A percentile compares a stretch with the other conserved stretches of the same genome.
Evolutionary conservation across 2,113 vertebrate species (phyloP).

Genomic region (Dendrocopos noguchii): DNA sequence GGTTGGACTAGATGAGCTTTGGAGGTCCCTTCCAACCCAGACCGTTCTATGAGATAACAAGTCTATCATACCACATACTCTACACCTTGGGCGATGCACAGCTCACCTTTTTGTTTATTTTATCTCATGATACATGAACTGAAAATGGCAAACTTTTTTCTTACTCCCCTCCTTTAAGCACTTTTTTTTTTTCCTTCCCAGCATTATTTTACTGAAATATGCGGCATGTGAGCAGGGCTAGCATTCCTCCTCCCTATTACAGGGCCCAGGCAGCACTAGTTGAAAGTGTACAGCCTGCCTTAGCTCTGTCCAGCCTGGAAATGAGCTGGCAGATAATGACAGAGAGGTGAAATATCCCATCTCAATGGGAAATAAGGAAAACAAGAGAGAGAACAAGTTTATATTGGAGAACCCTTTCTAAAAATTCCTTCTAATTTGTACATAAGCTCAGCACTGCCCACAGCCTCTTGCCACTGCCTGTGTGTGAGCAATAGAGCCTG

Average conservation of each 20-base stretch:
- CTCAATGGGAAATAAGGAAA: neutral
- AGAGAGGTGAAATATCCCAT: neutral
- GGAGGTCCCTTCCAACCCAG: too few species aligned
- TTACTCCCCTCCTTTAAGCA: neutral
- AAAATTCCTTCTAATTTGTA: neutral
- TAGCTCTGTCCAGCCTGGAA: neutral
- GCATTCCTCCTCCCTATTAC: neutral
- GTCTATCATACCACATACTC: neutral
- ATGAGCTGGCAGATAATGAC: neutral
- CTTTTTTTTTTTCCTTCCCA: neutral
- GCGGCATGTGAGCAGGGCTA: neutral
- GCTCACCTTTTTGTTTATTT: neutral
- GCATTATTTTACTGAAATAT: neutral
- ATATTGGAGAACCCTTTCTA: neutral
- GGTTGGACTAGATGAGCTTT: too few species aligned
- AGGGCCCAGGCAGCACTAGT: neutral
- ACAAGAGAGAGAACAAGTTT: neutral
- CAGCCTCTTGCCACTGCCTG: neutral
- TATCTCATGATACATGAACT: neutral
- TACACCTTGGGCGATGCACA: neutral
- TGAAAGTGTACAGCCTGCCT: neutral
- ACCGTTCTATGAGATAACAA: neutral
- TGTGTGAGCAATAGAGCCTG: neutral
- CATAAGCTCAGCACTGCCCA: neutral
- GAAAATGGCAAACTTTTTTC: neutral